A percentile compares a stretch with the other conserved stretches of the same genome.
Conservation (phyloP, 2,797 vertebrate genomes). For the Morelia viridis region DNA sequence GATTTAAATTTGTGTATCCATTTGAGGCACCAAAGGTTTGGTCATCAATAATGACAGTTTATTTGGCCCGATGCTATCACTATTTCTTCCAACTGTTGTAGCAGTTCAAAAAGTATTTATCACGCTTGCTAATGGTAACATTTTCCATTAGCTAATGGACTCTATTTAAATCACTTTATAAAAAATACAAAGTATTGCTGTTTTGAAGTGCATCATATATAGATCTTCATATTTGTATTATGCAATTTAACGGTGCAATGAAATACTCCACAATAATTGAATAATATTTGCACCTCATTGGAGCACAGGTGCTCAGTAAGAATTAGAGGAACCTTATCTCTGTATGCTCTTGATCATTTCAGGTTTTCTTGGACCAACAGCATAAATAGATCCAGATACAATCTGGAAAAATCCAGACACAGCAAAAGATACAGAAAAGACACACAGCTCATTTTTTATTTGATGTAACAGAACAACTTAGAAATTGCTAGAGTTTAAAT, state of each 20-base stretch:
- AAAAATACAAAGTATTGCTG: background rate
- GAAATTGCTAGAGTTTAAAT: conserved; percentile 44
- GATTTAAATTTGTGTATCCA: background rate
- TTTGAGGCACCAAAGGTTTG: background rate
- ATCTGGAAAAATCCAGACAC: too few species aligned
- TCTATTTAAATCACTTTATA: background rate
- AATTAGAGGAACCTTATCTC: background rate
- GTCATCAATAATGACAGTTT: background rate
- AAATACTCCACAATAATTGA: background rate
- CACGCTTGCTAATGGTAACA: background rate
- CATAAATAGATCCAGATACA: background rate
- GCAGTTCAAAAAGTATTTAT: background rate
- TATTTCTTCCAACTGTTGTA: background rate
- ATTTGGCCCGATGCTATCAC: background rate
- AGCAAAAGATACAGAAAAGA: background rate
- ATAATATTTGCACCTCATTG: too few species aligned
- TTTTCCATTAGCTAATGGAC: background rate
- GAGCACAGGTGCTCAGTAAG: background rate
- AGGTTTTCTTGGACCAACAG: background rate
- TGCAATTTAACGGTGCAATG: background rate
- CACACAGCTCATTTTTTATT: conserved; percentile 25
- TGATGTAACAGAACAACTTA: conserved; percentile 38
- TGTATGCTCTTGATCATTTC: background rate
- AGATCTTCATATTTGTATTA: background rate
- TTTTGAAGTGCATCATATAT: background rate